Conservation (phyloP, 2,113 vertebrate genomes). For the Takifugu flavidus region DNA sequence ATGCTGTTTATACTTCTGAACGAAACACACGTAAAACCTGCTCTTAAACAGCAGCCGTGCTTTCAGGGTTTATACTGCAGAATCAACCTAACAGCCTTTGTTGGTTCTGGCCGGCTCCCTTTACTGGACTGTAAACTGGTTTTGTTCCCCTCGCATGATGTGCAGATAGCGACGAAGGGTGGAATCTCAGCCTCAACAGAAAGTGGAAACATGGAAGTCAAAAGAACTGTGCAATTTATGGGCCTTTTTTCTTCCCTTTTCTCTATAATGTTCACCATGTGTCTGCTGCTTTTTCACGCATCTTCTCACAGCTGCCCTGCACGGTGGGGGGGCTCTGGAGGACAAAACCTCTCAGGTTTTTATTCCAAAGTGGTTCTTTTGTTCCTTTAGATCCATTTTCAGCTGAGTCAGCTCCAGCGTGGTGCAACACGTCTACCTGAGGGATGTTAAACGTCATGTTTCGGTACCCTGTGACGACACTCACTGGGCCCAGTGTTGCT, state of each 20-base stretch:
- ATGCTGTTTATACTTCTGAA: too few species aligned
- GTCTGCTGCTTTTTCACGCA: slow-evolving; percentile 29
- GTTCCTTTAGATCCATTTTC: slow-evolving; percentile 21
- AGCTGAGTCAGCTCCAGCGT: background rate
- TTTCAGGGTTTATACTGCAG: slow-evolving; percentile 26
- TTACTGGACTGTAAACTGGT: slow-evolving; percentile 31
- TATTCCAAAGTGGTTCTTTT: slow-evolving; percentile 9
- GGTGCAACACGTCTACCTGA: too few species aligned
- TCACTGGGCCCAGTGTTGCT: too few species aligned
- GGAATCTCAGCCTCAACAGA: slow-evolving; percentile 8
- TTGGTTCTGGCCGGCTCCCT: slow-evolving; percentile 27
- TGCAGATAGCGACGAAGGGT: slow-evolving; percentile 13
- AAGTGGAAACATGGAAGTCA: slow-evolving; percentile 30
- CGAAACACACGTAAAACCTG: too few species aligned
- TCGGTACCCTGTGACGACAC: too few species aligned
- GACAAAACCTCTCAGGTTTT: slow-evolving; percentile 20
- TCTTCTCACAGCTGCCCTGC: slow-evolving; percentile 27
- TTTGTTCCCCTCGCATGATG: slow-evolving; percentile 38
- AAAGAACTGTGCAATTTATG: slow-evolving; percentile 52
- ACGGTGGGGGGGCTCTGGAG: slow-evolving; percentile 28
- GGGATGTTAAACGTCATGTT: too few species aligned
- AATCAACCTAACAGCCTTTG: slow-evolving; percentile 37
- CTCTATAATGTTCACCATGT: slow-evolving; percentile 67
- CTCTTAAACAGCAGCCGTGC: slow-evolving; percentile 6
- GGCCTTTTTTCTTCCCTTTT: slow-evolving; percentile 23